Conservation (phyloP, 2,113 vertebrate genomes). For the Capreolus pygargus region DNA sequence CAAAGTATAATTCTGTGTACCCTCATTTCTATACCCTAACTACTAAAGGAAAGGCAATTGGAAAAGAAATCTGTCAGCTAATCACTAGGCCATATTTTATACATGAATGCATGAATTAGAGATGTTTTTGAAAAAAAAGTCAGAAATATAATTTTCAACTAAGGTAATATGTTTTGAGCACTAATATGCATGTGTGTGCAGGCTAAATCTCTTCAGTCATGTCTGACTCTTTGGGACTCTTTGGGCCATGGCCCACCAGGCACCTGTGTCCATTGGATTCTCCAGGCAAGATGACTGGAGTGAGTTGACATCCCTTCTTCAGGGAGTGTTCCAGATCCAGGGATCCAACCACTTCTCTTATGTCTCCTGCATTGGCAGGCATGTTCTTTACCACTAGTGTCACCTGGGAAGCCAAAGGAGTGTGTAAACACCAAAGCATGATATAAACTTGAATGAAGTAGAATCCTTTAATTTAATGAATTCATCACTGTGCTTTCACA, state of each 20-base stretch:
- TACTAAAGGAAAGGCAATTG: not conserved
- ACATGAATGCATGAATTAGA: not conserved
- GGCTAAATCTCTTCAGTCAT: not conserved
- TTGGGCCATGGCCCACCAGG: not conserved
- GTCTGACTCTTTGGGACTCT: not conserved
- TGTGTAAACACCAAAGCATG: not conserved
- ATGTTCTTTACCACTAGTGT: not conserved
- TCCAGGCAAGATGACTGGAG: not conserved
- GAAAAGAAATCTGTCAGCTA: not conserved
- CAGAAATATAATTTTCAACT: not conserved
- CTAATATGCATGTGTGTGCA: not conserved
- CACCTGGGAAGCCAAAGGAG: not conserved
- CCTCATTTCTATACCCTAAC: not conserved
- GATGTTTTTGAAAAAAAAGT: not conserved
- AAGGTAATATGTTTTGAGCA: not conserved
- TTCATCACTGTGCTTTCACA: not conserved
- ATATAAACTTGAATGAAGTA: not conserved
- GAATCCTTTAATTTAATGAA: not conserved
- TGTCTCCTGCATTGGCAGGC: not conserved
- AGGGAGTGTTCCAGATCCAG: not conserved
- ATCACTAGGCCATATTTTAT: not conserved
- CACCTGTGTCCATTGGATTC: not conserved
- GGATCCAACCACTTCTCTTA: not conserved
- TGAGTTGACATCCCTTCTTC: not conserved
- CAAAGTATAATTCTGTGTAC: not conserved